Evolutionary conservation across 2,888 invertebrate species (phyloP), one percentile per base, ranked within the genome.

Genomic region (Sarcophaga subvicina): DNA sequence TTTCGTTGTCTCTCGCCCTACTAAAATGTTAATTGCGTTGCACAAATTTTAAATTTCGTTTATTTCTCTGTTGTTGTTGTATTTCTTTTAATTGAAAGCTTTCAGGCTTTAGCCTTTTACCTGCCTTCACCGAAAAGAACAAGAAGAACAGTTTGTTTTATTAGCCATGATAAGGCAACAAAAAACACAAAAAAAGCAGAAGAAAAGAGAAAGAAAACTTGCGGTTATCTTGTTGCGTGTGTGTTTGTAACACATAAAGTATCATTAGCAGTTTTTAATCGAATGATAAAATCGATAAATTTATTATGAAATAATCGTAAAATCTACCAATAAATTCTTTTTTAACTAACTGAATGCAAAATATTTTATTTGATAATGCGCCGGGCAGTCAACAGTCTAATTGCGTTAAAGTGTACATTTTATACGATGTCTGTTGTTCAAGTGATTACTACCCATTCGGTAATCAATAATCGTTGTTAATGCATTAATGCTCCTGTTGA

Each of bases 11-110:
- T 78, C 76, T 81, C 63, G 78, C 76, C 76, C 76, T 79, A 87
- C 85, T 85, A 85, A 79, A 82, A 76, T 84, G 71, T 75, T 76
- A 82, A 87, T 84, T 84, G 80, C 73, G 77, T 47, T 66, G 60
- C 22, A n/a, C 69, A 73, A 72, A 81, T 66, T 63, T 25, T 49
- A 49, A 79, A 71, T 71, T 70, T 37, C 63, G 20, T 79, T 79
- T 79, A 22, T 70, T 79, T 71, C 27, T 71, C 14, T 10, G 47
- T 47, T 17, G 8, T 49, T 37, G 11, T 14, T 25, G 22, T n/a
- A 10, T 60, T 37, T 0, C 37, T 37, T 37, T 37, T 37, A 37
- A 37, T 37, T 37, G 37, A 37, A 37, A 37, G 37, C 37, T 37
- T 37, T 37, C 37, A 37, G 54, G 54, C 54, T 54, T 54, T 54